These are phyloP conservation scores for Eupithecia tripunctaria DNA, from an alignment of 2,888 invertebrate species.

Conservation along the genomic window DNA sequence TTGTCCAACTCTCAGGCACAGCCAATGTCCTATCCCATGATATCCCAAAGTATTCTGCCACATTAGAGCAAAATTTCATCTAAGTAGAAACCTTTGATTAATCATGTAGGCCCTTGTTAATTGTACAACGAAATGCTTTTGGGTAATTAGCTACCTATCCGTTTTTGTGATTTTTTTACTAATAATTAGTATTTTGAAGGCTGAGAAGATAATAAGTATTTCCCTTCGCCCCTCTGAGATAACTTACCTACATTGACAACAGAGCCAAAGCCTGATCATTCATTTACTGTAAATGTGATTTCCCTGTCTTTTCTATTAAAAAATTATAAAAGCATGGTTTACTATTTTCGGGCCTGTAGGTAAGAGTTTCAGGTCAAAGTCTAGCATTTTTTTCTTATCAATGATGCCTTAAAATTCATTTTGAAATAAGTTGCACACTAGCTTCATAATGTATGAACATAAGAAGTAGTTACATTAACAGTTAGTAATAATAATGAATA, in stretches of 20 bases:
- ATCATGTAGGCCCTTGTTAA: background rate
- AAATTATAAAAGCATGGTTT: too few species aligned
- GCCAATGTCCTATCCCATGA: slow-evolving; percentile 78
- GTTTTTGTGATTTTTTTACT: background rate
- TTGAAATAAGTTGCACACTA: too few species aligned
- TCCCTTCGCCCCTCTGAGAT: background rate
- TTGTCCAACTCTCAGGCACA: slow-evolving; percentile 78
- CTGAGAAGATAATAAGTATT: background rate
- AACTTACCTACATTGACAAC: background rate
- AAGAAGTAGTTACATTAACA: too few species aligned
- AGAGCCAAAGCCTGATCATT: background rate
- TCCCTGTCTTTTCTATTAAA: too few species aligned
- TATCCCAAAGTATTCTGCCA: slow-evolving; percentile 79
- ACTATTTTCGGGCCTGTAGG: too few species aligned
- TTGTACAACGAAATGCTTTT: background rate
- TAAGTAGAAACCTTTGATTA: background rate
- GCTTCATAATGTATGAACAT: too few species aligned
- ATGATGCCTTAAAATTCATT: too few species aligned
- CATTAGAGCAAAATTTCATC: slow-evolving; percentile 54
- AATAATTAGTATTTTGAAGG: background rate
- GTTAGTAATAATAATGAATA: too few species aligned
- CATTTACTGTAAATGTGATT: background rate
- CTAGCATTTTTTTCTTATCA: too few species aligned
- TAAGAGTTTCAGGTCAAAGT: too few species aligned
- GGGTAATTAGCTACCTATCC: background rate